These are phyloP conservation scores for Coracopsis vasa DNA, from an alignment of 2,113 vertebrate species.

Conservation along the genomic window DNA sequence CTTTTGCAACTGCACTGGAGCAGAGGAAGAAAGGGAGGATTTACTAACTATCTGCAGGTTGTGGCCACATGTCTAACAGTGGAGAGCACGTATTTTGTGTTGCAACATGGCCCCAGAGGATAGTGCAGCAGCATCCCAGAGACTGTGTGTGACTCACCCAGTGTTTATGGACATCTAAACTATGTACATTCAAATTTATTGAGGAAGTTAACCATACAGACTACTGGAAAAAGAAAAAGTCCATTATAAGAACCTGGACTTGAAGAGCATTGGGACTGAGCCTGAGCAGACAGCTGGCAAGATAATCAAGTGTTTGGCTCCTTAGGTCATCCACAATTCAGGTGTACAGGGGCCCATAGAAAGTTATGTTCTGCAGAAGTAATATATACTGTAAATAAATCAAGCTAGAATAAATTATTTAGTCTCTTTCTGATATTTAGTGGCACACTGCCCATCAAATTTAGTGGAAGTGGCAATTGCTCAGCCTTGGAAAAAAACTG, in stretches of 20 bases:
- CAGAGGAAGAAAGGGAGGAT: not conserved
- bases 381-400: slow-evolving; percentile 24
- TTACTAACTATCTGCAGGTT: not conserved
- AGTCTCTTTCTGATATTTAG: slow-evolving; percentile 5
- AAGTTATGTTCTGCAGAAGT: slow-evolving; percentile 9
- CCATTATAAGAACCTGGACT: not conserved
- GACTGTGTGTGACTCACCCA: not conserved
- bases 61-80: not conserved
- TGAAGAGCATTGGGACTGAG: not conserved
- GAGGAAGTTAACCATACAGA: not conserved
- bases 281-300: slow-evolving; percentile 3
- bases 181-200: not conserved
- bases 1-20: not conserved
- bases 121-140: not conserved
- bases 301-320: not conserved
- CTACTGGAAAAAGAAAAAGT: not conserved
- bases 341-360: not conserved
- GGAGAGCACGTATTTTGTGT: not conserved
- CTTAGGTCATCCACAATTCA: slow-evolving; percentile 33
- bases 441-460: not conserved
- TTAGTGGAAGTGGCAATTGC: not conserved
- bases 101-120: not conserved
- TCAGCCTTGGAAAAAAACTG: not conserved
- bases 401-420: slow-evolving; percentile 25
- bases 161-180: not conserved